phyloP scores from a whole-genome alignment of 1,140 invertebrate genomes.

The Eriosoma lanigerum region DNA sequence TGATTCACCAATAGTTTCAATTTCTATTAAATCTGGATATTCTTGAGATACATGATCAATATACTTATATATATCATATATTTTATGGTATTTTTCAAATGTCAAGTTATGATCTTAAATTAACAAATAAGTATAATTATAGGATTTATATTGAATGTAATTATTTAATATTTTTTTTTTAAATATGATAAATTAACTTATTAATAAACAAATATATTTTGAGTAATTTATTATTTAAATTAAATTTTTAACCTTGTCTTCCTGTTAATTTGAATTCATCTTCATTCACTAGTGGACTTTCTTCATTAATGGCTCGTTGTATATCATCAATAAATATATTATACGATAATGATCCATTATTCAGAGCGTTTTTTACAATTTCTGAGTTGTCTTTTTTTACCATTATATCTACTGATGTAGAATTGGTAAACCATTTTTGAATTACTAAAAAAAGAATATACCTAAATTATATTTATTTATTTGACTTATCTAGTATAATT shows the following conservation, averaged over 20 bases:
- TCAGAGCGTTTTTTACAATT: constrained; percentile 55
- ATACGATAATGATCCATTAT: constrained; percentile 60
- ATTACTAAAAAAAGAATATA: constrained; percentile 54
- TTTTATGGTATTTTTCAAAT: constrained; percentile 78
- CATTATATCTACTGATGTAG: constrained; percentile 54
- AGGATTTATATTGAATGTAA: too few species aligned
- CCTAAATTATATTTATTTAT: constrained; percentile 1
- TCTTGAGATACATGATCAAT: constrained; percentile 68
- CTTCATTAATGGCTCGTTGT: constrained; percentile 73
- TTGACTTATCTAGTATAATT: neutral
- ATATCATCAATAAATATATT: constrained; percentile 72
- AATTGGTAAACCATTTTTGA: constrained; percentile 55
- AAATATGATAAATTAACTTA: too few species aligned
- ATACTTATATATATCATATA: constrained; percentile 61
- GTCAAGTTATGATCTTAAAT: constrained; percentile 73
- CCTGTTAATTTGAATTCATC: constrained; percentile 70
- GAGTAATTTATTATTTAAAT: neutral
- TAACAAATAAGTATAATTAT: neutral
- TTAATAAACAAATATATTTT: neutral
- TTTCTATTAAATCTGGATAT: constrained; percentile 70
- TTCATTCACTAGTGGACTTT: constrained; percentile 70
- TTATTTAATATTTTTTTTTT: too few species aligned
- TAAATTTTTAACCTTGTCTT: constrained; percentile 65
- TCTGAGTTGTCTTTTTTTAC: constrained; percentile 54
- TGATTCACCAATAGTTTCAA: constrained; percentile 74